Evolutionary conservation across 2,113 vertebrate species (phyloP), one percentile per base, ranked within the genome.

Genomic region (Apodemus speciosus): DNA sequence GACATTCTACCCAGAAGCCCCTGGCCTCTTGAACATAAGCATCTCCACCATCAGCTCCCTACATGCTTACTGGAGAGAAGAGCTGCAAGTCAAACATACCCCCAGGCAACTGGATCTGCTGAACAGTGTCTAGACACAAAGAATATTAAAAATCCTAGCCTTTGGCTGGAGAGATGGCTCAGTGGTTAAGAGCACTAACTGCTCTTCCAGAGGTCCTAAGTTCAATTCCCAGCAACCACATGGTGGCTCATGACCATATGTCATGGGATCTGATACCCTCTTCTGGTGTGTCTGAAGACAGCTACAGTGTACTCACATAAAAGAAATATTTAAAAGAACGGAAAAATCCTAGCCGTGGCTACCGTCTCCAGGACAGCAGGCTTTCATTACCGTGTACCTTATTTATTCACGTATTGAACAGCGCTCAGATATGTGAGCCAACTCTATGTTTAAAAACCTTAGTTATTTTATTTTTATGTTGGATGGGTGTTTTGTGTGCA

Each of bases 351-450:
- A 69, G 69, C 53, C 27, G 8, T 5, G 13, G 20, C 35, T 8
- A 10, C 27, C 0, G 3, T 23, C 15, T 53, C 21, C 0, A 7
- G n/a, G 35, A 40, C 16, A 9, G n/a, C 15, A 20, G 25, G 56
- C n/a, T 14, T 9, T 18, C 4, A 25, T 43, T 2, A 30, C 16
- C 43, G 3, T n/a, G 35, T 0, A 4, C 43, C 21, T 35, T 1
- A 4, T 38, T 38, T 30, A 1, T 30, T 66, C n/a, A 3, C 2
- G 3, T 27, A 1, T 0, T 32, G 32, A 25, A 1, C 25, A 14
- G 60, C 14, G 1, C 68, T 32, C 4, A 15, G 40, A 14, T 25
- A 15, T 0, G 0, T n/a, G 64, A 87, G 46, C 56, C 64, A 30
- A 0, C 38, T 6, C 6, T 3, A 0, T 2, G 9, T 6, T 53